phyloP scores from a whole-genome alignment of 2,888 invertebrate species.

The Ophion costatus region DNA sequence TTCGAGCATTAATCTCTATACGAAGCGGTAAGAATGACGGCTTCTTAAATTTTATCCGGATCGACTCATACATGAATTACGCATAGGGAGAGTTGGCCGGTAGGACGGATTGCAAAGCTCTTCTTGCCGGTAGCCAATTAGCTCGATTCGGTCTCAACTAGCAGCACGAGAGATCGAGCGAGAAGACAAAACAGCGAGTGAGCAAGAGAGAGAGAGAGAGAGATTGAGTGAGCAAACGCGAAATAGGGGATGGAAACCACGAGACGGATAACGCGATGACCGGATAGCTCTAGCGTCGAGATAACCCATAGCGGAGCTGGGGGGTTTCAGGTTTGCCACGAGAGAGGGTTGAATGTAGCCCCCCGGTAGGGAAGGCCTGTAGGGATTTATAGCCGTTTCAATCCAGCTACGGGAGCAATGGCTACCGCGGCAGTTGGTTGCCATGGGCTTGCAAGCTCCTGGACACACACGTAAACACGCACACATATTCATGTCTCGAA shows the following conservation, averaged over 20 bases:
- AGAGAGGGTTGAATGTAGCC: slow-evolving; percentile 50
- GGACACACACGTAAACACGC: slow-evolving; percentile 6
- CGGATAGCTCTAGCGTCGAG: slow-evolving; percentile 68
- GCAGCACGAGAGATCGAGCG: slow-evolving; percentile 43
- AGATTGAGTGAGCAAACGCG: slow-evolving; percentile 41
- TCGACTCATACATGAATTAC: background rate
- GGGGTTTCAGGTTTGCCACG: slow-evolving; percentile 64
- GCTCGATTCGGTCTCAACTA: slow-evolving; percentile 61
- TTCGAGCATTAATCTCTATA: background rate
- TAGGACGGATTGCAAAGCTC: slow-evolving; percentile 52
- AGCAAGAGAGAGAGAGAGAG: slow-evolving; percentile 37
- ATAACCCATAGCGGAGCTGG: slow-evolving; percentile 56
- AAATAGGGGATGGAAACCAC: slow-evolving; percentile 62
- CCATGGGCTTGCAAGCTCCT: slow-evolving; percentile 29
- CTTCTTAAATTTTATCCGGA: slow-evolving; percentile 9
- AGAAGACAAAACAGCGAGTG: slow-evolving; percentile 37
- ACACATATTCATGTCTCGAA: background rate
- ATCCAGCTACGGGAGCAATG: slow-evolving; percentile 53
- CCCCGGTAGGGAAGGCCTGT: slow-evolving; percentile 36
- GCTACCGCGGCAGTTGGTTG: slow-evolving; percentile 55
- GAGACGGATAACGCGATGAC: slow-evolving; percentile 73
- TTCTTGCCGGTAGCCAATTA: slow-evolving; percentile 61
- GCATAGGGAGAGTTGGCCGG: slow-evolving; percentile 5
- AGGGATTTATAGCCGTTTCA: slow-evolving; percentile 65
- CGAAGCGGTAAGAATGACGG: background rate